phyloP scores from a whole-genome alignment of 2,113 vertebrate genomes.

The Datnioides undecimradiatus region DNA sequence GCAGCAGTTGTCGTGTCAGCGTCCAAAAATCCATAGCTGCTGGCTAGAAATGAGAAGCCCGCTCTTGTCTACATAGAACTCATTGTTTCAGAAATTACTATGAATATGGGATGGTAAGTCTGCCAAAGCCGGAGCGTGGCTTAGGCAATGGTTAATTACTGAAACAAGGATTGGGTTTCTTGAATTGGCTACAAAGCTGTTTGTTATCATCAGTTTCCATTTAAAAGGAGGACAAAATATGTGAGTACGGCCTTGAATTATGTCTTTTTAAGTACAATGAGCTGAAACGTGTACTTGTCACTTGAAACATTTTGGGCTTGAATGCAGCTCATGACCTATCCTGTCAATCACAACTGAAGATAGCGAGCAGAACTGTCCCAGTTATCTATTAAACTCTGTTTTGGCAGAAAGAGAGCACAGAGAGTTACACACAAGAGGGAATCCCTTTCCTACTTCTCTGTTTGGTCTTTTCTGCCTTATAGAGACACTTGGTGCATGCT shows the following conservation, averaged over 20 bases:
- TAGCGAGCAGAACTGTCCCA: slow-evolving; percentile 35
- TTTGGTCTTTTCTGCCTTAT: slow-evolving; percentile 20
- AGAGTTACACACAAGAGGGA: slow-evolving; percentile 22
- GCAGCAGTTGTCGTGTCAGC: neutral
- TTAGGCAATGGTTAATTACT: neutral
- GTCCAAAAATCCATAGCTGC: neutral
- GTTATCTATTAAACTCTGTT: slow-evolving; percentile 50
- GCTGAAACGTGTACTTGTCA: neutral
- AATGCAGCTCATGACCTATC: slow-evolving; percentile 35
- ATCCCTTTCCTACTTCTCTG: slow-evolving; percentile 23
- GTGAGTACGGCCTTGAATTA: neutral
- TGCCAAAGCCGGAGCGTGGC: neutral
- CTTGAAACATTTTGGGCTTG: slow-evolving; percentile 12
- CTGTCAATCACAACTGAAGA: slow-evolving; percentile 37
- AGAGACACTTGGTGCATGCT: slow-evolving; percentile 6
- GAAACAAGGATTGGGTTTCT: neutral
- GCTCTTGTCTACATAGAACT: neutral
- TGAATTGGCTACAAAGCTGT: neutral
- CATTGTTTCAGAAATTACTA: neutral
- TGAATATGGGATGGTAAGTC: neutral
- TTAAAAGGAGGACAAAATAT: neutral
- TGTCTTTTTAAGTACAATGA: slow-evolving; percentile 5
- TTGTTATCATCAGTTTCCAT: neutral
- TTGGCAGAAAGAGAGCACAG: slow-evolving; percentile 27
- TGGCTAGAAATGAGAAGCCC: neutral